Base-by-base conservation (phyloP, 2,888 invertebrate genomes). In the Xestia c-nigrum region DNA sequence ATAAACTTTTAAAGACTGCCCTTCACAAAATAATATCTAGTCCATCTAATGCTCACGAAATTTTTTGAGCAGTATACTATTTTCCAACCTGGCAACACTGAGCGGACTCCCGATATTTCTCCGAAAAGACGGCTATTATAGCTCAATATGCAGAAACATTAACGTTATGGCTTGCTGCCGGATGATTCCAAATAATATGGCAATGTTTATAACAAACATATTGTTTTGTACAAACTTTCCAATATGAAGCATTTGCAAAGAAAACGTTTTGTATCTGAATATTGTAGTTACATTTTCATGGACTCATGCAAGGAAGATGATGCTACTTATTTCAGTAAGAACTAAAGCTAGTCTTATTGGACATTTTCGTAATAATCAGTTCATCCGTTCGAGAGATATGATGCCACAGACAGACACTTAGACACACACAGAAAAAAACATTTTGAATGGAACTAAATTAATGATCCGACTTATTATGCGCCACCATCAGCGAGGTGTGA, bases 81-180 rank as follows among this genome's bases (percentile, higher is more conserved):
- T 76, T 79, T 67, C 65, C 50, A 57, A 68, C 14, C 59, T 74
- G 64, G 87, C 80, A 87, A 83, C 84, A 85, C 76, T n/a, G 69
- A 55, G 38, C 47, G 5, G 52, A 38, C 55, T 72, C 67, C 12
- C 14, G 85, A 79, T 83, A 90, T 88, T 93, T 92, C 91, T 88
- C 77, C 86, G 92, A 92, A 93, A 91, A 91, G 89, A 90, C 78
- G 86, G 83, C 87, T 90, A 90, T 91, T 91, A 92, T 93, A 92
- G 91, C 89, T 91, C 89, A 88, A 92, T 90, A 90, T 83, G 65
- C 77, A 85, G 86, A 84, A 87, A 75, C 74, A 78, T 78, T 72
- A 83, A 84, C 52, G 73, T 76, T 76, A 75, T 19, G 55, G 71
- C 76, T 85, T 85, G 74, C 71, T 66, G 73, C 72, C 43, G 38